Evolutionary conservation across 2,113 vertebrate species (phyloP).

Genomic region (Mus pahari): DNA sequence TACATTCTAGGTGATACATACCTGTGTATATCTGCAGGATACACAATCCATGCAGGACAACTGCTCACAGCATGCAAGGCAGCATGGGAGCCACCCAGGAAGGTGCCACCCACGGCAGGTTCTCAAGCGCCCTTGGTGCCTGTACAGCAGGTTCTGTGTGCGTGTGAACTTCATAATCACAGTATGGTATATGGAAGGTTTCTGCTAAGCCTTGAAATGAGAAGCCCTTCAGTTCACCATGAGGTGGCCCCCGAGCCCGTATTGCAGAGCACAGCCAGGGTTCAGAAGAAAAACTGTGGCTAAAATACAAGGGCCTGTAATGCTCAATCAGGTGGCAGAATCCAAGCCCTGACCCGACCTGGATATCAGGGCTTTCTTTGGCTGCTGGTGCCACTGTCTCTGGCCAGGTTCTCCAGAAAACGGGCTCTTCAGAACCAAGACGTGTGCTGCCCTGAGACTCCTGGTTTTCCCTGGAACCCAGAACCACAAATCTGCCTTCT

Average conservation of each 20-base stretch:
- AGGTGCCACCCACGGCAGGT: neutral
- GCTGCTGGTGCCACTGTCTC: neutral
- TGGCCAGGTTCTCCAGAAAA: neutral
- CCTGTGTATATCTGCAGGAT: neutral
- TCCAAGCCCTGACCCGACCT: too few relatives aligned
- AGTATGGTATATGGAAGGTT: neutral
- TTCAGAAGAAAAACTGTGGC: neutral
- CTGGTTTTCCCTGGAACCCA: neutral
- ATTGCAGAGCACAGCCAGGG: neutral
- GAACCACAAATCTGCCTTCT: neutral
- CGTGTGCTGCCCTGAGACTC: neutral
- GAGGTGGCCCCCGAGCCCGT: neutral
- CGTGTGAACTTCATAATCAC: constrained; percentile 6
- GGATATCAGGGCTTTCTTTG: neutral
- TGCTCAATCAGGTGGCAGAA: neutral
- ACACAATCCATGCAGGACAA: neutral
- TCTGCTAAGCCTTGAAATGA: neutral
- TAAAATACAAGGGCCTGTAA: neutral
- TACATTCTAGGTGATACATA: neutral
- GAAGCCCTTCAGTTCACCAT: neutral
- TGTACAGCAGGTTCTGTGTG: neutral
- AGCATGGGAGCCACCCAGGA: neutral
- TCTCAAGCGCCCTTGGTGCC: neutral
- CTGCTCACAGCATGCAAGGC: neutral
- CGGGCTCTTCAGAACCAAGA: neutral